Conservation (phyloP, 2,888 invertebrate species). For the Agrochola macilenta region DNA sequence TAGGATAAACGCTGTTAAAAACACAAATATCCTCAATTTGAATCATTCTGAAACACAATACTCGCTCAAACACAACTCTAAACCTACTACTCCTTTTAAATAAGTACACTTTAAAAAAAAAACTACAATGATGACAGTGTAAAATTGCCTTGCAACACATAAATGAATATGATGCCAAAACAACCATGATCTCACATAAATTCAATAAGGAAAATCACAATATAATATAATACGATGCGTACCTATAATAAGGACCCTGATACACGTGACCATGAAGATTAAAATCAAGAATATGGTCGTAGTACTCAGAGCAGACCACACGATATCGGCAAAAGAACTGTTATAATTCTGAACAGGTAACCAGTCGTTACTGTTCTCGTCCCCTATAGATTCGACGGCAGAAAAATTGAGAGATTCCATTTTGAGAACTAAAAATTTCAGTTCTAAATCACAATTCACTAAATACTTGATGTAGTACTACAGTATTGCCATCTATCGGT, state of each 20-base stretch:
- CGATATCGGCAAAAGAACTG: conserved; percentile 47
- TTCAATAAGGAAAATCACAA: conserved; percentile 25
- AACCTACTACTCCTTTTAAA: too few relatives aligned
- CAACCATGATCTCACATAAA: conserved; percentile 14
- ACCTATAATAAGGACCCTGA: conserved; percentile 71
- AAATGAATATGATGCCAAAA: not conserved
- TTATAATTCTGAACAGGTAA: conserved; percentile 9
- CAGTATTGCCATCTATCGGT: conserved; percentile 31
- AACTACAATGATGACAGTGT: too few relatives aligned
- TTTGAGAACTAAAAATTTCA: conserved; percentile 21
- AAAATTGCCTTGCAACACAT: not conserved
- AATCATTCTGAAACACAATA: not conserved
- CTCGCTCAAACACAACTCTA: not conserved
- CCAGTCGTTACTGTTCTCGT: conserved; percentile 5
- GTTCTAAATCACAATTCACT: conserved; percentile 33
- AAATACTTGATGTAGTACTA: conserved; percentile 16
- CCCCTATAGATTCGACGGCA: not conserved
- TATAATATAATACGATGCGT: conserved; percentile 25
- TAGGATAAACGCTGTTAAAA: too few relatives aligned
- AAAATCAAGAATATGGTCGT: conserved; percentile 64
- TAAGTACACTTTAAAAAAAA: too few relatives aligned
- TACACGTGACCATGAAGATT: conserved; percentile 70
- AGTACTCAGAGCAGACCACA: conserved; percentile 66
- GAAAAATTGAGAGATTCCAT: conserved; percentile 68
- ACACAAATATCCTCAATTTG: not conserved